phyloP scores from a whole-genome alignment of 2,113 vertebrate genomes.

The Psittacula cyanocephala region DNA sequence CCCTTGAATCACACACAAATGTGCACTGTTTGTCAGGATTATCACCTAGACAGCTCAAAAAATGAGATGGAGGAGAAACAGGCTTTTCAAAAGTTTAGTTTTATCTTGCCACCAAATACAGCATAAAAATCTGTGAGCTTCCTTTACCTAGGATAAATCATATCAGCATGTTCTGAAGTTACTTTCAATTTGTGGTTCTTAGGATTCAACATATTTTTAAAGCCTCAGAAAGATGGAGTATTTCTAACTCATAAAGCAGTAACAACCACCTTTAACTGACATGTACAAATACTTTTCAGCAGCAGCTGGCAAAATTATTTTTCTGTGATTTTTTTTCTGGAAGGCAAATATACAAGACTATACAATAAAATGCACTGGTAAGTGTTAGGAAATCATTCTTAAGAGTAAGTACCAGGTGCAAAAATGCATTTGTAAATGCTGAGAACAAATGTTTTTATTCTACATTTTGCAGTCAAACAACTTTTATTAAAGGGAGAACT shows the following conservation, averaged over 20 bases:
- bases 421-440: not conserved
- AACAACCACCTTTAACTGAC: not conserved
- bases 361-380: not conserved
- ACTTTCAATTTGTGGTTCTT: not conserved
- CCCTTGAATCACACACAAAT: conserved; percentile 49
- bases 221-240: not conserved
- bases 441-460: not conserved
- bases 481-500: not conserved
- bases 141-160: not conserved
- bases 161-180: not conserved
- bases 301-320: not conserved
- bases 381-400: not conserved
- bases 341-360: not conserved
- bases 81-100: not conserved
- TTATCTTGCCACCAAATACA: not conserved
- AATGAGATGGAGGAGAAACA: not conserved
- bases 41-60: conserved; percentile 54
- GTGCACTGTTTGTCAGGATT: conserved; percentile 38
- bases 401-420: not conserved
- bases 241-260: not conserved
- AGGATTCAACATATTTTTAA: not conserved
- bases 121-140: not conserved
- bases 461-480: not conserved
- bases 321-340: not conserved
- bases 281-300: not conserved